Evolutionary conservation across 2,113 vertebrate genomes (phyloP).

Genomic region (Manacus vitellinus): DNA sequence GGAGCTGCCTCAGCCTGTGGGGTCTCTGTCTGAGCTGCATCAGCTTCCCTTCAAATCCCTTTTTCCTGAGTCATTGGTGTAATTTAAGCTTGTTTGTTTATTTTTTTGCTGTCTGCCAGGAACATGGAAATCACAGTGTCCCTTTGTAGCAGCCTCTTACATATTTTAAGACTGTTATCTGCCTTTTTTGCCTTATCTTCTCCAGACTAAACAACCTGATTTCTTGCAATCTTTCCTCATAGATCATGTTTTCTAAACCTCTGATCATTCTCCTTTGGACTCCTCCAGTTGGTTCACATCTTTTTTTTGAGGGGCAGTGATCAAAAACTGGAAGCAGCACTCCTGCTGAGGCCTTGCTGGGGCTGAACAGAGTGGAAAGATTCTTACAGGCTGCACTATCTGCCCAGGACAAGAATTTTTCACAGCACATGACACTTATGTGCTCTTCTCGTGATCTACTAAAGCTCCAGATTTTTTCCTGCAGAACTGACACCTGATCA

Average conservation of each 20-base stretch:
- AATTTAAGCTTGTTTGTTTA: constrained; percentile 6
- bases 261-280: not conserved
- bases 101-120: not conserved
- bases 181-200: not conserved
- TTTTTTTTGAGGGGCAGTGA: not conserved
- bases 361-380: not conserved
- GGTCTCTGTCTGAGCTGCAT: not conserved
- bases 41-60: not conserved
- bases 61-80: not conserved
- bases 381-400: not conserved
- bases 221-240: not conserved
- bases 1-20: not conserved
- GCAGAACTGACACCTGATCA: not conserved
- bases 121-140: not conserved
- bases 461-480: not conserved
- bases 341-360: not conserved
- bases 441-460: not conserved
- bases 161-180: not conserved
- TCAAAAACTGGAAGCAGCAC: not conserved
- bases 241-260: not conserved
- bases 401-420: not conserved
- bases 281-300: not conserved
- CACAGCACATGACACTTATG: not conserved
- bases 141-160: not conserved
- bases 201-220: constrained; percentile 27